A percentile compares a stretch with the other conserved stretches of the same genome.
Evolutionary conservation across 2,113 vertebrate genomes (phyloP).

Genomic region (Calidris pugnax): DNA sequence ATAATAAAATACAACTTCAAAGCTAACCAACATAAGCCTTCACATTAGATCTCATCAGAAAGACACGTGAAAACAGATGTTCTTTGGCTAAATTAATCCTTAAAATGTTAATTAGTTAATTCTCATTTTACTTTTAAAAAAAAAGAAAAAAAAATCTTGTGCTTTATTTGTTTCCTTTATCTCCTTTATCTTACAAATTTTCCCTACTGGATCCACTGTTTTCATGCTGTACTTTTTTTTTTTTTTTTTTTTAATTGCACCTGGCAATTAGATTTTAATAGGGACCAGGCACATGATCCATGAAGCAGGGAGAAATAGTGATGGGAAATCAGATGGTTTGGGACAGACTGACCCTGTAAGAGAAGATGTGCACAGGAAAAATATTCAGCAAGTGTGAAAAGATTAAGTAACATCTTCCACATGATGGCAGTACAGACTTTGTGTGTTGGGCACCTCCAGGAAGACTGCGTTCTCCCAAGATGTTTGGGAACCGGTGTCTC

Average conservation of each 20-base stretch:
- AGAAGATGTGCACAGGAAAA: not conserved
- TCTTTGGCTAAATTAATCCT: slow-evolving; percentile 1
- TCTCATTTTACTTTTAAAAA: not conserved
- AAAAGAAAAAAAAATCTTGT: not conserved
- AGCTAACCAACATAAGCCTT: not conserved
- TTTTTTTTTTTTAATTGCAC: not conserved
- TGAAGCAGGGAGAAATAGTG: not conserved
- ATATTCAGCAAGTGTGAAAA: not conserved
- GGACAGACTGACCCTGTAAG: not conserved
- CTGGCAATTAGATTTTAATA: not conserved
- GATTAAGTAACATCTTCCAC: not conserved
- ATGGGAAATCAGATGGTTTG: not conserved
- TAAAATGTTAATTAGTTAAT: not conserved
- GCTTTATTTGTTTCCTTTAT: not conserved
- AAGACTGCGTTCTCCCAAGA: not conserved
- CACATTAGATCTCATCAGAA: not conserved
- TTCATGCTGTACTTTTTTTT: not conserved
- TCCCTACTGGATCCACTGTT: not conserved
- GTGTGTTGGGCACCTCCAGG: not conserved
- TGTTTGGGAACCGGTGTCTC: not conserved
- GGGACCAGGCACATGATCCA: not conserved
- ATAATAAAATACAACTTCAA: not conserved
- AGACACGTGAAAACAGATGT: slow-evolving; percentile 14
- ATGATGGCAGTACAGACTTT: not conserved
- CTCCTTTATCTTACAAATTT: not conserved